phyloP scores from a whole-genome alignment of 1,140 invertebrate species.

The Brachystomella parvula region DNA sequence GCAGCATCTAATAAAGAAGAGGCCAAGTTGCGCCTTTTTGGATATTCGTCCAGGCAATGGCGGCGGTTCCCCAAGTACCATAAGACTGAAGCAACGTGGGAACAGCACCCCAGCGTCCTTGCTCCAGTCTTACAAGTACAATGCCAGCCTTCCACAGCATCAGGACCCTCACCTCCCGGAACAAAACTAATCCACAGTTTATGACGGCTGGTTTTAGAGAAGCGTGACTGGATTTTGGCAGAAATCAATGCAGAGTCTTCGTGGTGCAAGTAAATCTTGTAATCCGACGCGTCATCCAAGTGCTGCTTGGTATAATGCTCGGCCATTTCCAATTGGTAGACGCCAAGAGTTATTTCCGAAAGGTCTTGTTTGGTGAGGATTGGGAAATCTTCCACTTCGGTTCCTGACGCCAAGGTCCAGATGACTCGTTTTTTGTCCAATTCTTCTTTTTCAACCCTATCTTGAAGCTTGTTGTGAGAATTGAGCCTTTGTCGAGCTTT shows the following conservation, averaged over 20 bases:
- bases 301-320: not conserved
- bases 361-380: not conserved
- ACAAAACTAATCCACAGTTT: not conserved
- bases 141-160: slow-evolving; percentile 1
- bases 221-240: not conserved
- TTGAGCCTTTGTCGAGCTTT: not conserved
- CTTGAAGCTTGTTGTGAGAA: not conserved
- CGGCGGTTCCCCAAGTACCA: slow-evolving; percentile 19
- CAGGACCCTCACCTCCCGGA: not conserved
- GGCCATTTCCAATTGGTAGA: slow-evolving; percentile 8
- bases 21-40: no score
- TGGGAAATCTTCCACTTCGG: slow-evolving; percentile 1
- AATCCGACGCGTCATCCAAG: not conserved
- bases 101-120: slow-evolving; percentile 10
- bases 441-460: not conserved
- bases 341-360: slow-evolving; percentile 2
- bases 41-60: no score
- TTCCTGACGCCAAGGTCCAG: not conserved
- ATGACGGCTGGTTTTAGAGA: not conserved
- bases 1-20: no score
- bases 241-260: not conserved
- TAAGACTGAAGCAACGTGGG: slow-evolving; percentile 15
- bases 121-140: slow-evolving; percentile 14
- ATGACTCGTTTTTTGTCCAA: not conserved
- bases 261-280: not conserved